phyloP scores from a whole-genome alignment of 2,888 invertebrate genomes.

The Nymphalis urticae region DNA sequence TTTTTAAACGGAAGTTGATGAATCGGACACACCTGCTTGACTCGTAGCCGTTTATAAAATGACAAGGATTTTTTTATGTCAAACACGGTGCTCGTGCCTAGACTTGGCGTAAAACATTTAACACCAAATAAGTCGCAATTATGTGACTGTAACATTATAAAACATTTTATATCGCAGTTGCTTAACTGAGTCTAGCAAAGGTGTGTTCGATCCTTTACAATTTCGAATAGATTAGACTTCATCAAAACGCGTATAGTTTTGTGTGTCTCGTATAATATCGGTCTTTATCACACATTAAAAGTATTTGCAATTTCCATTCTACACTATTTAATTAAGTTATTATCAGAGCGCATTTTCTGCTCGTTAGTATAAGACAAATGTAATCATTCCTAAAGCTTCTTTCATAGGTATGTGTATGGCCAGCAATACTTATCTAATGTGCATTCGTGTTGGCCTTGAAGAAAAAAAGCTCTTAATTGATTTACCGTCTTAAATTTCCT shows the following conservation, averaged over 20 bases:
- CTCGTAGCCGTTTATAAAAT: neutral
- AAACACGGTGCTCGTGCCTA: neutral
- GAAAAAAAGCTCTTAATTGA: neutral
- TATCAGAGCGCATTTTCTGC: slow-evolving; percentile 21
- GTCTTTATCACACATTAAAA: slow-evolving; percentile 19
- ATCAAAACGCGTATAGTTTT: slow-evolving; percentile 13
- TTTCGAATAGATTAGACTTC: slow-evolving; percentile 26
- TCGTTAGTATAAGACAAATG: slow-evolving; percentile 36
- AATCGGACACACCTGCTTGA: neutral
- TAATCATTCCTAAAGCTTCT: slow-evolving; percentile 38
- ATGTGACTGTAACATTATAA: neutral
- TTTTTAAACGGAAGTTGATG: slow-evolving; percentile 28
- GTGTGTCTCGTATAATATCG: slow-evolving; percentile 25
- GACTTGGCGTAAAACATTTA: neutral
- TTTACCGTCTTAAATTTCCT: neutral
- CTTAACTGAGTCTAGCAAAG: neutral
- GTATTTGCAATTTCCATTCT: slow-evolving; percentile 23
- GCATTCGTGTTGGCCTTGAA: neutral
- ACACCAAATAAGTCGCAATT: neutral
- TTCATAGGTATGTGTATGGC: slow-evolving; percentile 32
- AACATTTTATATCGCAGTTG: neutral
- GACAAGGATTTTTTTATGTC: too few relatives aligned
- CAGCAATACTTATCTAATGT: neutral
- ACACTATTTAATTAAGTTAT: slow-evolving; percentile 21
- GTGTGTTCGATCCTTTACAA: slow-evolving; percentile 13